phyloP scores from a whole-genome alignment of 30 jellyfish, hydroid and myxozoan genomes.

The Chironex yamaguchii region DNA sequence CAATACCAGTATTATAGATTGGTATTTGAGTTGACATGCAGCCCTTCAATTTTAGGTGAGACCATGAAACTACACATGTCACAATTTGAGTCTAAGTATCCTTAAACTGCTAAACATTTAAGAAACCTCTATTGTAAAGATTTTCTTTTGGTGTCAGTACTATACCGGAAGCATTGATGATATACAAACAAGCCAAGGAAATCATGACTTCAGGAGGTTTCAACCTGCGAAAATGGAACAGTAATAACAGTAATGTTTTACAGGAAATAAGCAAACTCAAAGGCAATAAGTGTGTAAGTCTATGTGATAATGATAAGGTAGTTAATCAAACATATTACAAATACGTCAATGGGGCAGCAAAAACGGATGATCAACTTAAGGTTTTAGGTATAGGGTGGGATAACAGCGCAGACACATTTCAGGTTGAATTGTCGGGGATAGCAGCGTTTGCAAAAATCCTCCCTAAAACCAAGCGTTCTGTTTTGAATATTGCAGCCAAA shows the following conservation, averaged over 20 bases:
- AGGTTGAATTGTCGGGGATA: neutral
- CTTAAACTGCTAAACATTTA: slow-evolving; percentile 11
- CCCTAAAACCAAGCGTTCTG: slow-evolving; percentile 51
- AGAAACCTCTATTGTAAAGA: slow-evolving; percentile 33
- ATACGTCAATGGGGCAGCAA: slow-evolving; percentile 31
- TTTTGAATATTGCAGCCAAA: slow-evolving; percentile 23
- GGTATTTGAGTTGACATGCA: slow-evolving; percentile 17
- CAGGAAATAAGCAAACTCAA: neutral
- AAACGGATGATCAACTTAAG: neutral
- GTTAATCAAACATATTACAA: slow-evolving; percentile 40
- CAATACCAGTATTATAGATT: slow-evolving; percentile 4
- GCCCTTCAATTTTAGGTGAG: slow-evolving; percentile 29
- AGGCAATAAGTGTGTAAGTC: neutral
- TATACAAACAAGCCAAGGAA: slow-evolving; percentile 18
- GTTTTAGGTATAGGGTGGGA: slow-evolving; percentile 47
- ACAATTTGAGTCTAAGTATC: neutral
- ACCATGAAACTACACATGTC: slow-evolving; percentile 35
- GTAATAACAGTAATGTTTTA: neutral
- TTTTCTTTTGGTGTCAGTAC: slow-evolving; percentile 9
- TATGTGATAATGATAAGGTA: slow-evolving; percentile 9
- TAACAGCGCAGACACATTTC: slow-evolving; percentile 1
- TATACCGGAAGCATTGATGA: slow-evolving; percentile 29
- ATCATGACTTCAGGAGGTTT: slow-evolving; percentile 27
- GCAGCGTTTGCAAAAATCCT: slow-evolving; percentile 9
- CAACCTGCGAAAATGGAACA: slow-evolving; percentile 33